Conservation (phyloP, 2,888 invertebrate genomes). For the Lasioglossum marginatum region DNA sequence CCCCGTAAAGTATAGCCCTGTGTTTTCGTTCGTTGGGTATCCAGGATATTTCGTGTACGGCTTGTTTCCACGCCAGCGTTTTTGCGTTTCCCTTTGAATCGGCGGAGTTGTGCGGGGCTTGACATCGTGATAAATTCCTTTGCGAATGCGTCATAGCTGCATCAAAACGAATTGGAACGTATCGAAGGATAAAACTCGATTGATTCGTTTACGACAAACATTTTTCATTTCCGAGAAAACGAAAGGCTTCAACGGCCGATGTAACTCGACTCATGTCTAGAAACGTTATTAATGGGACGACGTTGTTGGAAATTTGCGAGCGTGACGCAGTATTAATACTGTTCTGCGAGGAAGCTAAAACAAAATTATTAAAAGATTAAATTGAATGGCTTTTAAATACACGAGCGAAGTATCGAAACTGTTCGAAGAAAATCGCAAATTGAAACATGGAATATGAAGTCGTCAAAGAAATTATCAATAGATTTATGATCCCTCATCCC, state of each 20-base stretch:
- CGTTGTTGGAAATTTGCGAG: background rate
- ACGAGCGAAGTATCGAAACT: background rate
- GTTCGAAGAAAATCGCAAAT: no score
- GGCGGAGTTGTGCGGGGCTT: constrained; percentile 32
- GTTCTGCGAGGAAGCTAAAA: no score
- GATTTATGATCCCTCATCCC: no score
- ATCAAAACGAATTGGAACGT: background rate
- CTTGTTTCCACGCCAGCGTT: constrained; percentile 25
- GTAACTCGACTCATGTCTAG: background rate
- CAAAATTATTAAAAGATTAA: background rate
- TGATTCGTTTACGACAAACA: background rate
- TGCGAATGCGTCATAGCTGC: constrained; percentile 1
- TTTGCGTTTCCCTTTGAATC: constrained; percentile 34
- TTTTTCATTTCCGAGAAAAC: background rate
- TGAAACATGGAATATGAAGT: no score
- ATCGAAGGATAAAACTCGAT: background rate
- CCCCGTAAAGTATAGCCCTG: constrained; percentile 44
- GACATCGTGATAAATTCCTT: constrained; percentile 54
- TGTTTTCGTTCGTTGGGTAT: constrained; percentile 18
- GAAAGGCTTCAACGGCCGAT: background rate
- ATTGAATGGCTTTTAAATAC: background rate
- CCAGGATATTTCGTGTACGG: constrained; percentile 42
- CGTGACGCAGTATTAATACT: background rate
- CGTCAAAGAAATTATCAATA: no score
- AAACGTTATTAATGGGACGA: background rate